Conservation (phyloP, 2,888 invertebrate species). For the Catocala nupta region DNA sequence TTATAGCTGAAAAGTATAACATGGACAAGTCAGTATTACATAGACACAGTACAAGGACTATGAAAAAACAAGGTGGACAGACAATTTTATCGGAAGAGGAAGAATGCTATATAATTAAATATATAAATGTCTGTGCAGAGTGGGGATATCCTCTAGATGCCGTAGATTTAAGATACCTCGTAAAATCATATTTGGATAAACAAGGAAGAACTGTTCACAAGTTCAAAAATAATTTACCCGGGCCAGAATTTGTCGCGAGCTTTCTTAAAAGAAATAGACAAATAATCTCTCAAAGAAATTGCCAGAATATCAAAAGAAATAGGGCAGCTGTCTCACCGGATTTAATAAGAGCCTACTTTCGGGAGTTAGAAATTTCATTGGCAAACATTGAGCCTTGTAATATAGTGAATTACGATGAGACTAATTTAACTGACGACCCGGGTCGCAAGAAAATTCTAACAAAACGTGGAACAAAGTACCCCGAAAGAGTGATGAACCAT, state of each 20-base stretch:
- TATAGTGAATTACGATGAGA: background rate
- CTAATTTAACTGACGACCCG: too few relatives aligned
- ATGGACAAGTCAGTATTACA: slow-evolving; percentile 33
- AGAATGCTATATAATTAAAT: slow-evolving; percentile 36
- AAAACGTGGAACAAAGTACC: too few relatives aligned
- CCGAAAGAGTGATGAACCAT: too few relatives aligned
- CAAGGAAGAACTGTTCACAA: slow-evolving; percentile 28
- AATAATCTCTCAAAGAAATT: slow-evolving; percentile 13
- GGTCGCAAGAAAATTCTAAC: too few relatives aligned
- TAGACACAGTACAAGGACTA: slow-evolving; percentile 29
- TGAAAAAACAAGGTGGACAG: slow-evolving; percentile 45
- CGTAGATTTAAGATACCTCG: slow-evolving; percentile 35
- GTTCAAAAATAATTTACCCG: slow-evolving; percentile 48
- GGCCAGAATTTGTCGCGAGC: slow-evolving; percentile 14
- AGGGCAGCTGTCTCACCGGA: slow-evolving; percentile 5
- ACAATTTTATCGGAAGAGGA: slow-evolving; percentile 31
- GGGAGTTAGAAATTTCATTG: background rate
- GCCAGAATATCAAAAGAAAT: slow-evolving; percentile 38
- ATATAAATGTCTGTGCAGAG: slow-evolving; percentile 46
- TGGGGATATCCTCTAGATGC: slow-evolving; percentile 49
- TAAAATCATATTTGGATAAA: slow-evolving; percentile 46
- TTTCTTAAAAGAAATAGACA: slow-evolving; percentile 35
- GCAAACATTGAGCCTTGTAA: background rate
- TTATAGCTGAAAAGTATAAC: slow-evolving; percentile 28
- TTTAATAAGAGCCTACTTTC: background rate